These are phyloP conservation scores for Rhynchophorus ferrugineus DNA, from an alignment of 1,140 invertebrate genomes.

Conservation along the genomic window DNA sequence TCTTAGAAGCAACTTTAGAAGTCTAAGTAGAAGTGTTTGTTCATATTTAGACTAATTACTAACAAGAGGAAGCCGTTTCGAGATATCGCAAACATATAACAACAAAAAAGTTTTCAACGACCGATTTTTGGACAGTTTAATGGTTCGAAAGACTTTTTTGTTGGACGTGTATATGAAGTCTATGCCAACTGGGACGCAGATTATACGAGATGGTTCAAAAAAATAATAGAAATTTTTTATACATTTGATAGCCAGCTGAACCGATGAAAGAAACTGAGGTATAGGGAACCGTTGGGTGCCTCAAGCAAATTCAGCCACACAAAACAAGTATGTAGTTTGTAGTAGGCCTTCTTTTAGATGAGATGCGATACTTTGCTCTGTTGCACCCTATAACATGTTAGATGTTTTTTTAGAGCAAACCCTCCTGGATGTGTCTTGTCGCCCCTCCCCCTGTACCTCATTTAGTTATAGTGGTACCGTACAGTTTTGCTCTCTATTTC, in stretches of 20 bases:
- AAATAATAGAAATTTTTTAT: constrained; percentile 27
- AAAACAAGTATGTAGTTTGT: constrained; percentile 56
- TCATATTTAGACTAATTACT: not conserved
- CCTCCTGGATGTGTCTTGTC: constrained; percentile 32
- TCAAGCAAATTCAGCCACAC: constrained; percentile 48
- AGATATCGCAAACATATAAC: too few species aligned
- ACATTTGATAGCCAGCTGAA: constrained; percentile 60
- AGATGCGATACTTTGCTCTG: constrained; percentile 36
- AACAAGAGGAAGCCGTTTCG: too few species aligned
- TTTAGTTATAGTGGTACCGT: constrained; percentile 19
- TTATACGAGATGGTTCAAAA: not conserved
- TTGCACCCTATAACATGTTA: constrained; percentile 38
- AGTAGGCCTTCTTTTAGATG: constrained; percentile 40
- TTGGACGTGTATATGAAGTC: too few species aligned
- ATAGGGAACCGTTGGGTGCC: constrained; percentile 43
- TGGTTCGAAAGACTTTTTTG: too few species aligned
- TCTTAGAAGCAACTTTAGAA: not conserved
- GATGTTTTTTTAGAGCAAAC: constrained; percentile 35
- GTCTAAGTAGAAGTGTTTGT: not conserved
- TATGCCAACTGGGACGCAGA: not conserved
- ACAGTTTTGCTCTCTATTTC: constrained; percentile 3
- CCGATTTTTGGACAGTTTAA: too few species aligned
- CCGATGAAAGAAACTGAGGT: constrained; percentile 63
- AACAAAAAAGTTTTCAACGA: too few species aligned
- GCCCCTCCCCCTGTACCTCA: constrained; percentile 29